phyloP scores from a whole-genome alignment of 2,888 invertebrate genomes.

The Hydraecia micacea region DNA sequence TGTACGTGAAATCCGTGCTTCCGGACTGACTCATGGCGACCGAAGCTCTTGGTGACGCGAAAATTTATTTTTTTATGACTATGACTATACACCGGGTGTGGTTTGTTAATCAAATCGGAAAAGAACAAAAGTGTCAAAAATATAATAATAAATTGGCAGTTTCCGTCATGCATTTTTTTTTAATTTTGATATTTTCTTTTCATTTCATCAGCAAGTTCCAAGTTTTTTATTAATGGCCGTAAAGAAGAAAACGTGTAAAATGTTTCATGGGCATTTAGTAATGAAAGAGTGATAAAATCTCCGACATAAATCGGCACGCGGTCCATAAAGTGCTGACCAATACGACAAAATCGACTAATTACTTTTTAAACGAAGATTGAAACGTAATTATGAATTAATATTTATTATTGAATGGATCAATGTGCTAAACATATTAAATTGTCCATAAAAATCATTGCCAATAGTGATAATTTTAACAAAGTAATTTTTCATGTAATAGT shows the following conservation, averaged over 20 bases:
- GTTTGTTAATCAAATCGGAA: background rate
- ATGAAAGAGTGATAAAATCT: background rate
- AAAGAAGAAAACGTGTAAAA: background rate
- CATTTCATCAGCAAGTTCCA: background rate
- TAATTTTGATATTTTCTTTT: background rate
- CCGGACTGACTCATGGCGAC: constrained; percentile 52
- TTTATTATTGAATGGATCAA: background rate
- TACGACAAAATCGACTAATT: background rate
- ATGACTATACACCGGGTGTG: background rate
- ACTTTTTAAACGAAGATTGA: background rate
- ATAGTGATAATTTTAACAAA: background rate
- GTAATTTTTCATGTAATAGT: background rate
- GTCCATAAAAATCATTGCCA: background rate
- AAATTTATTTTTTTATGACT: constrained; percentile 3
- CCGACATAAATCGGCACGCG: background rate
- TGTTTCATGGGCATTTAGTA: background rate
- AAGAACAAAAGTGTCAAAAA: background rate
- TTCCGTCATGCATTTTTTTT: background rate
- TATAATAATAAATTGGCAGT: background rate
- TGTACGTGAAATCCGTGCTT: constrained; percentile 44
- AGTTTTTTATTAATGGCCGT: background rate
- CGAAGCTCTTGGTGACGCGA: constrained; percentile 3
- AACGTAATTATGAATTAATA: background rate
- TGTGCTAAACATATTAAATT: background rate
- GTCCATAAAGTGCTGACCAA: background rate